phyloP scores from a whole-genome alignment of 2,797 vertebrate species.

The Poeciliopsis paucimaculata region DNA sequence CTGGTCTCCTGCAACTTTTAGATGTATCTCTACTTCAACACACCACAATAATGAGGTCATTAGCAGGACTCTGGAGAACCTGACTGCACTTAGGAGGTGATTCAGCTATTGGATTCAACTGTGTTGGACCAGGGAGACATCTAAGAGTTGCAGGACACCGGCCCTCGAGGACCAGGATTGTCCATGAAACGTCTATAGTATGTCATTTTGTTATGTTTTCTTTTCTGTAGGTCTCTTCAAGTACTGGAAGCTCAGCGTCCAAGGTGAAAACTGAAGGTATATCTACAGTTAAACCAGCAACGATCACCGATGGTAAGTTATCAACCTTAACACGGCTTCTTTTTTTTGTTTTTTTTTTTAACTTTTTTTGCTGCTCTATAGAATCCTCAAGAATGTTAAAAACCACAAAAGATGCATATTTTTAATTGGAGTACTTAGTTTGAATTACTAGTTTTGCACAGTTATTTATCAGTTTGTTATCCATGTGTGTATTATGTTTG shows the following conservation, averaged over 20 bases:
- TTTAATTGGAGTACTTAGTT: neutral
- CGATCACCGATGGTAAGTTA: constrained; percentile 49
- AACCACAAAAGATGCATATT: neutral
- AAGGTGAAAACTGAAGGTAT: constrained; percentile 53
- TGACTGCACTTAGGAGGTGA: too few relatives aligned
- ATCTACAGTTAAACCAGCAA: constrained; percentile 57
- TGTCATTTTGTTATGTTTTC: too few relatives aligned
- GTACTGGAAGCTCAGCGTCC: constrained; percentile 42
- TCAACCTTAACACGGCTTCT: neutral
- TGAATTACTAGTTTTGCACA: neutral
- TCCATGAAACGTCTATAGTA: neutral
- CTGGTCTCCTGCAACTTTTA: too few relatives aligned
- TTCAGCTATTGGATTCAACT: too few relatives aligned
- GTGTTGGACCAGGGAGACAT: too few relatives aligned
- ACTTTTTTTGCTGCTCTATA: neutral
- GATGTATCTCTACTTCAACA: too few relatives aligned
- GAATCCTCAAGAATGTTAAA: neutral
- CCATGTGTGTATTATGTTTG: too few relatives aligned
- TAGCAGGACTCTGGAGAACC: too few relatives aligned
- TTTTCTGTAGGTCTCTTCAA: constrained; percentile 46
- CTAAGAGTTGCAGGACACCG: too few relatives aligned
- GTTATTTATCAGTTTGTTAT: neutral
- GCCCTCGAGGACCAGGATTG: too few relatives aligned
- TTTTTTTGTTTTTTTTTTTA: neutral
- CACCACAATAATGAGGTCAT: too few relatives aligned